Conservation (phyloP, 2,113 vertebrate genomes). For the Erythrocercus mccallii region DNA sequence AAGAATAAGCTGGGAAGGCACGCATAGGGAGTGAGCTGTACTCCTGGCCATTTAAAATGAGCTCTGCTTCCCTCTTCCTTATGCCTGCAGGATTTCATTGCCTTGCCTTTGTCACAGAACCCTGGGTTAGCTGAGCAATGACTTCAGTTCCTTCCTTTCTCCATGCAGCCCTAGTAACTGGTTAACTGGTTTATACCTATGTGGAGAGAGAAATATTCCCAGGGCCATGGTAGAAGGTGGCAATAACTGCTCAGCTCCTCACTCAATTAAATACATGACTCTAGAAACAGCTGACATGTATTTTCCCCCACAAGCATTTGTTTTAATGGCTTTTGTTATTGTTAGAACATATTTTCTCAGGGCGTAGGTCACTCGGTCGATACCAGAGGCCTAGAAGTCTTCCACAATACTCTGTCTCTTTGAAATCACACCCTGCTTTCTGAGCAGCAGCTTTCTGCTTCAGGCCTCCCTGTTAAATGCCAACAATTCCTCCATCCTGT, state of each 20-base stretch:
- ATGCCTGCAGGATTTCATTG: not conserved
- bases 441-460: not conserved
- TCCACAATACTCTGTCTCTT: not conserved
- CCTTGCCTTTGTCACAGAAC: not conserved
- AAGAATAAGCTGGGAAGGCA: not conserved
- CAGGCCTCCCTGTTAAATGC: not conserved
- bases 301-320: not conserved
- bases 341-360: conserved; percentile 6
- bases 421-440: conserved; percentile 1
- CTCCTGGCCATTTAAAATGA: not conserved
- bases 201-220: not conserved
- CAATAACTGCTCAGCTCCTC: not conserved
- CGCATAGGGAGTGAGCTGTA: fast-evolving
- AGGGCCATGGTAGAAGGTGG: not conserved
- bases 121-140: not conserved
- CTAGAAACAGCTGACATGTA: not conserved
- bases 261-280: not conserved
- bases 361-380: not conserved
- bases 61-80: not conserved
- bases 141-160: not conserved
- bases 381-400: not conserved
- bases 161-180: not conserved
- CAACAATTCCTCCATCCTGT: not conserved
- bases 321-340: conserved; percentile 12
- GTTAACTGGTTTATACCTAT: not conserved